Evolutionary conservation across 2,797 vertebrate genomes (phyloP), one percentile per base, ranked within the genome.

Genomic region (Oophaga sylvatica): DNA sequence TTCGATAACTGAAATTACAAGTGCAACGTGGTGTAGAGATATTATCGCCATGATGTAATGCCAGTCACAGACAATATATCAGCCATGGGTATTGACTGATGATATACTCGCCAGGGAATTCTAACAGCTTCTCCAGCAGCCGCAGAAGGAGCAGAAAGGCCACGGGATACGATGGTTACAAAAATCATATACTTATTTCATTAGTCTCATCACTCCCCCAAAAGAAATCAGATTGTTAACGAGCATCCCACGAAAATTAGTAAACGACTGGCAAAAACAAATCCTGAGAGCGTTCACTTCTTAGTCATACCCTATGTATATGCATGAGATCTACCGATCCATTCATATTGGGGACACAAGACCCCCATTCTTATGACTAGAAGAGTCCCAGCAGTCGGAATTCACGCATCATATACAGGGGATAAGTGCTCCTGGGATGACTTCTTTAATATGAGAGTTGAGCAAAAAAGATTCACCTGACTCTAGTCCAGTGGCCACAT

Each of bases 1-100:
- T 82, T 68, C 53, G 77, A 86, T 81, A 70, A 89, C 48, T 82
- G 71, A 82, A 89, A 86, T 89, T 82, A 83, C 84, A 89, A 87
- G 80, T 31, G 75, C 22, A 87, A 41, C 26, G 81, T 73, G 63
- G 84, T 60, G 57, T 48, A 60, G 48, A 79, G 84, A 89, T 81
- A 82, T 82, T 85, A 89, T 86, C 84, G 78, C 19, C 35, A 78
- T 70, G 79, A 86, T 89, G 79, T 89, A 89, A 81, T 80, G 76
- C 75, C 82, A 73, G 29, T 77, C 78, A 77, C 77, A 22, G 57
- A n/a, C 45, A 68, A 60, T 48, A 53, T 77, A 85, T 67, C 83
- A 80, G 82, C 63, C 26, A 62, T 31, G 77, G 31, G 17, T 67
- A 83, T 86, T 65, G 80, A 79, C 62, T 45, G 75, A 76, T 15